phyloP scores from a whole-genome alignment of 2,113 vertebrate genomes.

The Vicugna pacos region DNA sequence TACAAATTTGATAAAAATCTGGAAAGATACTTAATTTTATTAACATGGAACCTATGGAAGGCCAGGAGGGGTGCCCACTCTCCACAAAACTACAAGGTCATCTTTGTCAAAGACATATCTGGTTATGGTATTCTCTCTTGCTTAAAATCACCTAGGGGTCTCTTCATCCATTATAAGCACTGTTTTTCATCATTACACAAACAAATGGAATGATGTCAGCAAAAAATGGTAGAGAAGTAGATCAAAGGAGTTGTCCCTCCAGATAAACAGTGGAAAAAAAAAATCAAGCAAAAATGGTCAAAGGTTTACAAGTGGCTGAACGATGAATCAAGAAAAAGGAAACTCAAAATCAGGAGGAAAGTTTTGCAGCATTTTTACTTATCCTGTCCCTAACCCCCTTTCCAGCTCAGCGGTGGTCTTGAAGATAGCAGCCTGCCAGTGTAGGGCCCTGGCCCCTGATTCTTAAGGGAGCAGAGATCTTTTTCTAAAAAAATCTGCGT shows the following conservation, averaged over 20 bases:
- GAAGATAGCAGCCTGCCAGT: neutral
- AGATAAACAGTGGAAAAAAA: neutral
- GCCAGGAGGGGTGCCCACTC: neutral
- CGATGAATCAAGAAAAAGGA: neutral
- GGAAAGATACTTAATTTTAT: conserved; percentile 23
- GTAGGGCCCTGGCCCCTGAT: neutral
- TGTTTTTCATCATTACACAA: conserved; percentile 48
- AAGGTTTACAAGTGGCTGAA: neutral
- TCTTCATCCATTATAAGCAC: conserved; percentile 48
- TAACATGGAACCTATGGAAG: neutral
- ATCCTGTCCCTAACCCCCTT: neutral
- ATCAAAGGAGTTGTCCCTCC: neutral
- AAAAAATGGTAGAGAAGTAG: conserved; percentile 28
- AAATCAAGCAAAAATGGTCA: conserved; percentile 31
- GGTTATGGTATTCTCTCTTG: conserved; percentile 16
- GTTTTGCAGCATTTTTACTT: neutral
- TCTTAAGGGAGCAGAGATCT: neutral
- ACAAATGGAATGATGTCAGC: neutral
- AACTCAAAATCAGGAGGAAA: conserved; percentile 7
- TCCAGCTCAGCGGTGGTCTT: neutral
- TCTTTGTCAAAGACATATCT: neutral
- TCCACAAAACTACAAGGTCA: neutral
- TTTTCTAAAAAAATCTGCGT: neutral
- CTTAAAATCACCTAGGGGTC: conserved; percentile 35
- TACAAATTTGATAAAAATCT: conserved; percentile 35